Conservation (phyloP, 2,113 vertebrate species). For the Halichoerus grypus region DNA sequence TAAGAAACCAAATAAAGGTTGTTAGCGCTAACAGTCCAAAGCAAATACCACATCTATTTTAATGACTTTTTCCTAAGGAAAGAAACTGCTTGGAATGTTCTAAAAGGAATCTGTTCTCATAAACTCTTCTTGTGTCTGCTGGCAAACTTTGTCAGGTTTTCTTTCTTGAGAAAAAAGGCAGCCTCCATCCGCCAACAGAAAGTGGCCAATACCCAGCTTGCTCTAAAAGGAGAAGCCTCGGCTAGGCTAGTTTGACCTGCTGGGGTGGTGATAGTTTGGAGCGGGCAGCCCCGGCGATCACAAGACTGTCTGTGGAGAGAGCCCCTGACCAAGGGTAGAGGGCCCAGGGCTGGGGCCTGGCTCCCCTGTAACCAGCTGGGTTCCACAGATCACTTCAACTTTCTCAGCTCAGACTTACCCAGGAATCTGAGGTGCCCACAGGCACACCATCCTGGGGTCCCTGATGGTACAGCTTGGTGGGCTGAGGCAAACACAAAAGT, state of each 20-base stretch:
- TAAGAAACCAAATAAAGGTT: not conserved
- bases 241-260: not conserved
- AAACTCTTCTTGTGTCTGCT: not conserved
- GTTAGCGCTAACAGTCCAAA: not conserved
- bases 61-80: not conserved
- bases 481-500: not conserved
- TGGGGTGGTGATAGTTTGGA: too few species aligned
- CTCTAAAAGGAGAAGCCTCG: not conserved
- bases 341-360: not conserved
- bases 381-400: not conserved
- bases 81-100: not conserved
- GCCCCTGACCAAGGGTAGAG: not conserved
- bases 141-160: not conserved
- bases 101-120: not conserved
- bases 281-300: not conserved
- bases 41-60: not conserved
- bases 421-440: not conserved
- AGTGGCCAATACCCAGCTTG: not conserved
- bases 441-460: too few species aligned
- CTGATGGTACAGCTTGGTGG: accelerated
- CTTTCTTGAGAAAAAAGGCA: not conserved
- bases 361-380: not conserved
- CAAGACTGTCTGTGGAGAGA: not conserved
- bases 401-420: not conserved
- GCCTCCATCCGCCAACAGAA: not conserved